These are phyloP conservation scores for Melanotaenia duboulayi DNA, from an alignment of 2,113 vertebrate species.

Conservation along the genomic window DNA sequence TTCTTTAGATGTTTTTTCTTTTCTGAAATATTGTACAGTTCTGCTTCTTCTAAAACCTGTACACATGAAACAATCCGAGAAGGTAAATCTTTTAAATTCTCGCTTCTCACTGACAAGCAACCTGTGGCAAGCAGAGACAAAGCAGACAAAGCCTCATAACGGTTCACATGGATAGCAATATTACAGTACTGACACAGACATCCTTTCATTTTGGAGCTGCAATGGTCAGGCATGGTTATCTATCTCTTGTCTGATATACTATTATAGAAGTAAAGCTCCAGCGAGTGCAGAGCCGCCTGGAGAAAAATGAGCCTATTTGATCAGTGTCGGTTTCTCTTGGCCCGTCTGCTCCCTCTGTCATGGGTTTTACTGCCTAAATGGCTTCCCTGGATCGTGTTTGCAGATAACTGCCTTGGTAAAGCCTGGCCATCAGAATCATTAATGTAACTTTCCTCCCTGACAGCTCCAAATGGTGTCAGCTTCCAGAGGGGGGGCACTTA, in stretches of 20 bases:
- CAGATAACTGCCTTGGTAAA: conserved; percentile 62
- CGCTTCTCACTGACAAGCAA: not conserved
- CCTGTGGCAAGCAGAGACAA: not conserved
- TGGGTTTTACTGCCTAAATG: conserved; percentile 36
- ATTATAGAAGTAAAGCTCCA: conserved; percentile 36
- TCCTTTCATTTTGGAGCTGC: conserved; percentile 30
- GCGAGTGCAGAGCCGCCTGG: conserved; percentile 19
- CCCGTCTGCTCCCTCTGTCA: conserved; percentile 45
- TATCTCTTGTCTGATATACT: conserved; percentile 35
- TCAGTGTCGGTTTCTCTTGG: conserved; percentile 44
- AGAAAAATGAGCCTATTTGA: conserved; percentile 56
- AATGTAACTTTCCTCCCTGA: conserved; percentile 77
- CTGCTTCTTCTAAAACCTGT: not conserved
- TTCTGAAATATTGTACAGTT: not conserved
- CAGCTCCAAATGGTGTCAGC: conserved; percentile 58
- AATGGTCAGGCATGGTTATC: conserved; percentile 28
- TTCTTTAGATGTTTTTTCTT: not conserved
- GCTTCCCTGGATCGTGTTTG: conserved; percentile 55
- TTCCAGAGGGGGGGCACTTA: conserved; percentile 63
- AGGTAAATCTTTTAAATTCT: not conserved
- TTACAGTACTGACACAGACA: conserved; percentile 8
- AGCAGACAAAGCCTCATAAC: not conserved
- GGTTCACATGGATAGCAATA: conserved; percentile 9
- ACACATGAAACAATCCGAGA: not conserved
- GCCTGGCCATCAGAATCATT: conserved; percentile 70